A percentile compares a stretch with the other conserved stretches of the same genome.
These are phyloP conservation scores for Anastatus disparis DNA, from an alignment of 1,140 invertebrate genomes.

Conservation along the genomic window DNA sequence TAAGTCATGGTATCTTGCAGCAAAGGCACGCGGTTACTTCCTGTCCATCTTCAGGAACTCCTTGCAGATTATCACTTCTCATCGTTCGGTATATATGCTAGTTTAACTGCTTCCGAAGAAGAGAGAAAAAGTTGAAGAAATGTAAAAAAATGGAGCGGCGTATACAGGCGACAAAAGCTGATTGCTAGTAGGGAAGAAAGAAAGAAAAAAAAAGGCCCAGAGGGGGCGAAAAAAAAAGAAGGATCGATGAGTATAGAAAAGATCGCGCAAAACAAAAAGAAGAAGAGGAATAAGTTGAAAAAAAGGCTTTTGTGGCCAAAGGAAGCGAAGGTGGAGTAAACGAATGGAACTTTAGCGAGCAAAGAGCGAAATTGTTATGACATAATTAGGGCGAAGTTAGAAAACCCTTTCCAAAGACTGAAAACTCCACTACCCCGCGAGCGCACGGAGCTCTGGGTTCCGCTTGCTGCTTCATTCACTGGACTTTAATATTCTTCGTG, in stretches of 20 bases:
- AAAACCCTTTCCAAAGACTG: conserved; percentile 17
- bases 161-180: no score
- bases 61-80: not conserved
- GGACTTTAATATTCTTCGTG: conserved; percentile 41
- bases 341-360: conserved; percentile 5
- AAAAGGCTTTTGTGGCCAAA: no score
- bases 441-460: not conserved
- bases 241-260: conserved; percentile 9
- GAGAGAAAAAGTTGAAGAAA: conserved; percentile 3
- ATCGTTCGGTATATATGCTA: not conserved
- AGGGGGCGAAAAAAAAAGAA: not conserved
- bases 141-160: no score
- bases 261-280: not conserved
- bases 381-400: conserved; percentile 40
- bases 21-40: conserved; percentile 4
- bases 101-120: no score
- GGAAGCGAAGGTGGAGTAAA: not conserved
- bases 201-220: not conserved
- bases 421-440: conserved; percentile 12
- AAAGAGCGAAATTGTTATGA: conserved; percentile 42
- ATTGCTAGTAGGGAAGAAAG: not conserved
- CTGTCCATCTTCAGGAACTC: conserved; percentile 2
- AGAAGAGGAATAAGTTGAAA: no score
- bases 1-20: conserved; percentile 14
- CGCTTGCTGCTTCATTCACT: conserved; percentile 18